Conservation (phyloP, 2,797 vertebrate species). For the Argya squamiceps region DNA sequence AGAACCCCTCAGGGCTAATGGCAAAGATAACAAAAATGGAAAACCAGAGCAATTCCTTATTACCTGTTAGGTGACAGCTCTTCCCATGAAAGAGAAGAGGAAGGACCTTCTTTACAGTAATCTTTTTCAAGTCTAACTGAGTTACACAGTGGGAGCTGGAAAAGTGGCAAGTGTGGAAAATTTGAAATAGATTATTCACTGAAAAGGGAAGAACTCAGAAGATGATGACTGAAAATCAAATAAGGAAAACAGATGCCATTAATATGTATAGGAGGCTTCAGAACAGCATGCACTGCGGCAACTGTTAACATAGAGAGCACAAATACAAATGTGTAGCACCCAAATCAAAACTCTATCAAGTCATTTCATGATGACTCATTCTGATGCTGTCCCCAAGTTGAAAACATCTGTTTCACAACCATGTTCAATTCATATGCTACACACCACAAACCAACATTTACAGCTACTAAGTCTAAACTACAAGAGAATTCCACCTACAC, state of each 20-base stretch:
- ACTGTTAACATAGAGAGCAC: not conserved
- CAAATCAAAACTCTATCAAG: not conserved
- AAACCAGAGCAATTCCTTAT: not conserved
- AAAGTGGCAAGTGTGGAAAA: not conserved
- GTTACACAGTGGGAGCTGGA: not conserved
- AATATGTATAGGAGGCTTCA: not conserved
- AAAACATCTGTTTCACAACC: not conserved
- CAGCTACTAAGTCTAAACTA: not conserved
- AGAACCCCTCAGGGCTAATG: not conserved
- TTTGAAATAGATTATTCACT: not conserved
- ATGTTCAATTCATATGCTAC: not conserved
- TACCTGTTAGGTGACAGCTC: not conserved
- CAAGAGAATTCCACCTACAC: not conserved
- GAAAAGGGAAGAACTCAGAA: not conserved
- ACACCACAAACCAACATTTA: not conserved
- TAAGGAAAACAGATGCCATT: not conserved
- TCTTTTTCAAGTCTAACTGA: not conserved
- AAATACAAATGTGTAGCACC: not conserved
- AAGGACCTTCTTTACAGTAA: not conserved
- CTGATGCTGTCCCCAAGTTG: not conserved
- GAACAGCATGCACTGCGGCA: not conserved
- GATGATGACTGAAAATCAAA: not conserved
- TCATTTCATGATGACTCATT: not conserved
- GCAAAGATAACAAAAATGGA: not conserved
- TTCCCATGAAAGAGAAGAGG: not conserved